Evolutionary conservation across 2,113 vertebrate genomes (phyloP).

Genomic region (Blennius ocellaris): DNA sequence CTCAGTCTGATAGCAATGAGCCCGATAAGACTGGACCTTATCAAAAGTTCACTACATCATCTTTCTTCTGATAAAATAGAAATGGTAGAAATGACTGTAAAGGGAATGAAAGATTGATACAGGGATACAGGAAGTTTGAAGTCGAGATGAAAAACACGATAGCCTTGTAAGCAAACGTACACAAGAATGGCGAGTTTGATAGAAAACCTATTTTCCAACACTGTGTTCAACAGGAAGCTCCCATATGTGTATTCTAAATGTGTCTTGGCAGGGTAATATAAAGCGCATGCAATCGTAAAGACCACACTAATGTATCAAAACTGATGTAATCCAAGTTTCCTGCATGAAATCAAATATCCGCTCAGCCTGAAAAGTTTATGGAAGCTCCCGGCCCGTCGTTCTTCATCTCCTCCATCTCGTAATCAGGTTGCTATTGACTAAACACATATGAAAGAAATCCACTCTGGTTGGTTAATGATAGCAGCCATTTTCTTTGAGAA

Average conservation of each 20-base stretch:
- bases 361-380: slow-evolving; percentile 33
- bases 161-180: slow-evolving; percentile 12
- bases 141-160: slow-evolving; percentile 23
- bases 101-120: slow-evolving; percentile 39
- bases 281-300: neutral
- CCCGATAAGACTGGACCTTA: slow-evolving; percentile 59
- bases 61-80: slow-evolving; percentile 21
- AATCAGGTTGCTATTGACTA: slow-evolving; percentile 69
- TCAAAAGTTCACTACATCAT: slow-evolving; percentile 49
- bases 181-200: neutral
- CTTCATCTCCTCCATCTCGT: slow-evolving; percentile 51
- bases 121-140: neutral
- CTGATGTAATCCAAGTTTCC: slow-evolving; percentile 36
- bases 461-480: slow-evolving; percentile 62
- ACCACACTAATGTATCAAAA: slow-evolving; percentile 13
- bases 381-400: slow-evolving; percentile 47
- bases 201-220: neutral
- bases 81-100: slow-evolving; percentile 32
- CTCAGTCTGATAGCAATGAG: slow-evolving; percentile 53
- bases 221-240: neutral
- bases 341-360: slow-evolving; percentile 63
- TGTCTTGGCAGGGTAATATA: slow-evolving; percentile 8
- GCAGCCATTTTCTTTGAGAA: slow-evolving; percentile 51
- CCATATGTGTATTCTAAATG: neutral
- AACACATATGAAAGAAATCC: slow-evolving; percentile 61